Percentiles rank a stretch among this genome's conserved stretches.
These are phyloP conservation scores for Ennomos erosarius DNA, from an alignment of 2,888 invertebrate species.

Conservation along the genomic window DNA sequence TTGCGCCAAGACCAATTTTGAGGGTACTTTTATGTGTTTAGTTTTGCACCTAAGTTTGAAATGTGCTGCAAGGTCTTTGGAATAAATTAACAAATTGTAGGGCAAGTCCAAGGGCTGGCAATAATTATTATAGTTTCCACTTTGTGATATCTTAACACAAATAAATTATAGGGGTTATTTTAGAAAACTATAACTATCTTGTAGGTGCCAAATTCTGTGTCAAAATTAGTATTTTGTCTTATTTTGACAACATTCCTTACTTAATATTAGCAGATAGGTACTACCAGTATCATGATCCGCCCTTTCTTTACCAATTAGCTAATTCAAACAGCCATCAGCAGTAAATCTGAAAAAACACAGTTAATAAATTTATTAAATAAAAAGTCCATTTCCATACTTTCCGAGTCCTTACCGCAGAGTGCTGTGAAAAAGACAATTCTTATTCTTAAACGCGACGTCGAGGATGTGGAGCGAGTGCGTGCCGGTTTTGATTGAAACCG, in stretches of 20 bases:
- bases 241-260: too few relatives aligned
- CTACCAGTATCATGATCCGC: too few relatives aligned
- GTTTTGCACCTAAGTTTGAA: constrained; percentile 42
- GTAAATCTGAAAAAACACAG: too few relatives aligned
- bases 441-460: constrained; percentile 82
- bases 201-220: too few relatives aligned
- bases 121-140: constrained; percentile 11
- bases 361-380: constrained; percentile 1
- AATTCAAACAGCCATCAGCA: too few relatives aligned
- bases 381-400: constrained; percentile 59
- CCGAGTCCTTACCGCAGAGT: constrained; percentile 60
- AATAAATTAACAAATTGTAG: constrained; percentile 34
- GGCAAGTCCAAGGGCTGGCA: background rate
- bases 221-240: too few relatives aligned
- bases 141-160: background rate
- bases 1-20: constrained; percentile 49
- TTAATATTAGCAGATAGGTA: too few relatives aligned
- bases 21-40: constrained; percentile 45
- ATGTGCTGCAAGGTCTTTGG: constrained; percentile 34
- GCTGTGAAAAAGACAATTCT: constrained; percentile 84
- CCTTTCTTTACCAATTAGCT: too few relatives aligned
- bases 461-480: constrained; percentile 83
- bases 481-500: constrained; percentile 82
- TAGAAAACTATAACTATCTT: too few relatives aligned
- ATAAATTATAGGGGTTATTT: too few relatives aligned